phyloP scores from a whole-genome alignment of 1,140 invertebrate species.

The Monomorium pharaonis region DNA sequence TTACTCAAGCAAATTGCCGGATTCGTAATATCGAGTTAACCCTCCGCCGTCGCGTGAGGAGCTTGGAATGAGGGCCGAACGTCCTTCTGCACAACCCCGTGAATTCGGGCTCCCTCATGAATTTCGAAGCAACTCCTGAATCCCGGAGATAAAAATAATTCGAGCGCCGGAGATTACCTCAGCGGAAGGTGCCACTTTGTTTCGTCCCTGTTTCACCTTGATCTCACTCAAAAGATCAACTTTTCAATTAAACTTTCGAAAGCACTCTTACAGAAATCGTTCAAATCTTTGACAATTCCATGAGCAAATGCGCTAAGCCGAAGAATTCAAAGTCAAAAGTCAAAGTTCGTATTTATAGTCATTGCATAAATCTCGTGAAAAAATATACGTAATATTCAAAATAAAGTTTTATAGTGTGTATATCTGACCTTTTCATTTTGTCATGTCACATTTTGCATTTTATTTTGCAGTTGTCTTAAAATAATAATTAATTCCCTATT shows the following conservation, averaged over 20 bases:
- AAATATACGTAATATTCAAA: background rate
- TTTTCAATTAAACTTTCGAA: conserved; percentile 60
- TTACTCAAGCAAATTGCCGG: conserved; percentile 70
- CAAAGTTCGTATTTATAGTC: background rate
- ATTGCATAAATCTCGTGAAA: background rate
- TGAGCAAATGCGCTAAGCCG: background rate
- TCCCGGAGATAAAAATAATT: conserved; percentile 76
- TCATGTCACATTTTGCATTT: background rate
- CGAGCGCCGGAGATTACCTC: conserved; percentile 30
- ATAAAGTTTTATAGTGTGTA: background rate
- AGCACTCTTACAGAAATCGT: conserved; percentile 10
- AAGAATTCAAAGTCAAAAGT: background rate
- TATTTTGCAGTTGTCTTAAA: background rate
- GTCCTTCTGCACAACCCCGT: conserved; percentile 32
- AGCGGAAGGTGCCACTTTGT: conserved; percentile 38
- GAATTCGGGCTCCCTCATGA: conserved; percentile 50
- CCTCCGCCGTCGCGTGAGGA: conserved; percentile 22
- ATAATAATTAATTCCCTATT: no score
- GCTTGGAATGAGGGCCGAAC: conserved; percentile 22
- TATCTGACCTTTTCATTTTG: background rate
- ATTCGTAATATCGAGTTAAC: conserved; percentile 71
- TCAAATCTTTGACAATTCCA: conserved; percentile 4
- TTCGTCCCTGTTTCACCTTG: conserved; percentile 43
- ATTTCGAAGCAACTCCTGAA: conserved; percentile 66
- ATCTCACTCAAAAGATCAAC: conserved; percentile 31